phyloP scores from a whole-genome alignment of 2,113 vertebrate genomes.

The Dipodomys stephensi region DNA sequence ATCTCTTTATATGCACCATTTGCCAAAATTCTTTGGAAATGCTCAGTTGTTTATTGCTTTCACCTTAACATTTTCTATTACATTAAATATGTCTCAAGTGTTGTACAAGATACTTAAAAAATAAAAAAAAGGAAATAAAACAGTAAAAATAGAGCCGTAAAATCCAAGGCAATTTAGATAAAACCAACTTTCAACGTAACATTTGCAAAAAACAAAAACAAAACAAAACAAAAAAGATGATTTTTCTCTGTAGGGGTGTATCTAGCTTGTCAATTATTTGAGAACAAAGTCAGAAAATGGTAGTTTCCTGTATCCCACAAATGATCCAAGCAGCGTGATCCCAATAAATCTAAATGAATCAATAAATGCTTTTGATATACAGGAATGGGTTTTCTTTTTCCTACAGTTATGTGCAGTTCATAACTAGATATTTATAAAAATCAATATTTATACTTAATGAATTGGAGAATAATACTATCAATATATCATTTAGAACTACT shows the following conservation, averaged over 20 bases:
- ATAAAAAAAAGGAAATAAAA: not conserved
- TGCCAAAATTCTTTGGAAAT: not conserved
- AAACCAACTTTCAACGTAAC: not conserved
- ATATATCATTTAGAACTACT: conserved; percentile 12
- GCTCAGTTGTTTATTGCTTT: not conserved
- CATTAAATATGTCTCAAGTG: not conserved
- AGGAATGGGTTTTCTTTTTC: conserved; percentile 36
- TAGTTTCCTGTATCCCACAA: not conserved
- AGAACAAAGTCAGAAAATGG: not conserved
- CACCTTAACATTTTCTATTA: not conserved
- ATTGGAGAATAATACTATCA: conserved; percentile 15
- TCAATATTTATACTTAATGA: conserved; percentile 60
- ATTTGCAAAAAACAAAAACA: not conserved
- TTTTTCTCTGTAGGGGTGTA: not conserved
- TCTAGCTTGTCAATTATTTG: not conserved
- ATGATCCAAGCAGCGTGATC: not conserved
- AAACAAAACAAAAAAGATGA: not conserved
- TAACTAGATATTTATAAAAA: conserved; percentile 47
- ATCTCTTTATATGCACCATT: not conserved
- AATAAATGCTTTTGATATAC: conserved; percentile 3
- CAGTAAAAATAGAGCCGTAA: not conserved
- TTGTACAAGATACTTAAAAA: not conserved
- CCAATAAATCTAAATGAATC: conserved; percentile 51
- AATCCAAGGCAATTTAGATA: not conserved
- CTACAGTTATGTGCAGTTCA: not conserved